phyloP scores from a whole-genome alignment of 2,113 vertebrate genomes.

The Eulemur macaco region DNA sequence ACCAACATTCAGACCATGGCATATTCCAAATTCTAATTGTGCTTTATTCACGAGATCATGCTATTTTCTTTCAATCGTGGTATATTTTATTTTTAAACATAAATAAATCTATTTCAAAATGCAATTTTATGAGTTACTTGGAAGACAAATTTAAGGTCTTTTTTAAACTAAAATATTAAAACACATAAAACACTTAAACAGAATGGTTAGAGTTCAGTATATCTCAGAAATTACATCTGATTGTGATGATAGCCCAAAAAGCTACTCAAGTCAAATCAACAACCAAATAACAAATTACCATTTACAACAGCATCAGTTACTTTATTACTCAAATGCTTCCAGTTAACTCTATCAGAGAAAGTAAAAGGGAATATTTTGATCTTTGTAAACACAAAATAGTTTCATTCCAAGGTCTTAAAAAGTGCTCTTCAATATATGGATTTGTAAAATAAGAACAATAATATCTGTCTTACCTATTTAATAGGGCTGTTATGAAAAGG shows the following conservation, averaged over 20 bases:
- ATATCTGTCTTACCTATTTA: background rate
- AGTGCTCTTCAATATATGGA: background rate
- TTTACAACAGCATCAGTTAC: background rate
- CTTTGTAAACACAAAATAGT: conserved; percentile 3
- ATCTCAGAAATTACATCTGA: background rate
- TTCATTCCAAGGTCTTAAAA: background rate
- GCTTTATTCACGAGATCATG: background rate
- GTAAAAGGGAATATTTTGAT: background rate
- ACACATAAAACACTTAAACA: background rate
- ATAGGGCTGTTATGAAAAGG: background rate
- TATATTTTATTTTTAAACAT: conserved; percentile 13
- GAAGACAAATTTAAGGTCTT: background rate
- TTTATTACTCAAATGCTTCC: conserved; percentile 2
- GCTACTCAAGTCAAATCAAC: background rate
- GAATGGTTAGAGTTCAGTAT: background rate
- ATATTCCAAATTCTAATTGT: background rate
- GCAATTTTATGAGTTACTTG: background rate
- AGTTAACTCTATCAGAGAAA: background rate
- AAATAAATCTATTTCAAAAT: background rate
- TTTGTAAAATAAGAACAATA: background rate
- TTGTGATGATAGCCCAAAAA: background rate
- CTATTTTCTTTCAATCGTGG: background rate
- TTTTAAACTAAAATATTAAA: conserved; percentile 19
- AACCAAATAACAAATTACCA: background rate
- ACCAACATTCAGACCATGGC: background rate